These are phyloP conservation scores for Seriola quinqueradiata DNA, from an alignment of 2,113 vertebrate species.

Conservation along the genomic window DNA sequence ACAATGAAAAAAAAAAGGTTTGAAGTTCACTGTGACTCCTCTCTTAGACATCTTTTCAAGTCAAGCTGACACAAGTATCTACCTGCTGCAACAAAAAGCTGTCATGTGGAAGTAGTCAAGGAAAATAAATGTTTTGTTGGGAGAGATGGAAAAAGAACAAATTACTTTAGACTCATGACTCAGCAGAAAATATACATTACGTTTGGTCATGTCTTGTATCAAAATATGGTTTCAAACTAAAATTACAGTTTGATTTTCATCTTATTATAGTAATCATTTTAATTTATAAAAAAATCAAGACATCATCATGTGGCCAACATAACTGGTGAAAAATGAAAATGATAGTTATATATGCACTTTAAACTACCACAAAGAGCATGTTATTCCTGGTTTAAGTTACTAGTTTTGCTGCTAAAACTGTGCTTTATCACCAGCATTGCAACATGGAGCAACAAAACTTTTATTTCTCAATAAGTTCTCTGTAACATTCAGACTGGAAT, in stretches of 20 bases:
- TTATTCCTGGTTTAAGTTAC: not conserved
- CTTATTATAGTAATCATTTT: not conserved
- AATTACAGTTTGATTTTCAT: not conserved
- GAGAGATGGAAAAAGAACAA: not conserved
- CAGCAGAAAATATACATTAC: not conserved
- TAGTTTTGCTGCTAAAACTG: not conserved
- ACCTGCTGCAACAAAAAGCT: conserved; percentile 23
- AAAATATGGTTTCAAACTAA: not conserved
- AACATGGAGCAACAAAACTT: not conserved
- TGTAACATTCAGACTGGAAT: not conserved
- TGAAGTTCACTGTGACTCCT: conserved; percentile 43
- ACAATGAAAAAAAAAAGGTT: not conserved
- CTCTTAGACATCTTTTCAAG: conserved; percentile 27
- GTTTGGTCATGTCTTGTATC: not conserved
- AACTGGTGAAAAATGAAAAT: not conserved
- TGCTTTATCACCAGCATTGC: not conserved
- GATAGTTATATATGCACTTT: not conserved
- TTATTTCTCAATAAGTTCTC: not conserved
- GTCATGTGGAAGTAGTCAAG: not conserved
- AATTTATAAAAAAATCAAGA: not conserved
- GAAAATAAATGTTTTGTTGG: not conserved
- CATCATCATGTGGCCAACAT: too few relatives aligned
- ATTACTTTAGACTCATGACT: not conserved
- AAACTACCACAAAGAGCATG: not conserved
- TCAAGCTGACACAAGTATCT: conserved; percentile 50